Evolutionary conservation across 2,888 invertebrate genomes (phyloP).

Genomic region (Pammene fasciana): DNA sequence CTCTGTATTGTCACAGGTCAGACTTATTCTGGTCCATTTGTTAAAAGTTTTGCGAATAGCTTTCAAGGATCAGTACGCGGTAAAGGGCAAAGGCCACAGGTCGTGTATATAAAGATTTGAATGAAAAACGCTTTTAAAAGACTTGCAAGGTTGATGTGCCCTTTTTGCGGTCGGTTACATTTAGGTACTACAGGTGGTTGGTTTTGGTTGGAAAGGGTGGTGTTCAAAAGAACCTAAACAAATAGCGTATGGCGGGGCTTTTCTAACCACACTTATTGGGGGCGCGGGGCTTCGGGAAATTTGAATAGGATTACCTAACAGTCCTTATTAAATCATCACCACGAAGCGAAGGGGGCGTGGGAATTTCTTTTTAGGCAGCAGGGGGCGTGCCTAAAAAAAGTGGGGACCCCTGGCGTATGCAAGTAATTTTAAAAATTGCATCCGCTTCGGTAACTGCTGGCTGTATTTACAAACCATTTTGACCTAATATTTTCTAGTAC

Average conservation of each 20-base stretch:
- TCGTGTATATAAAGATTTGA: slow-evolving; percentile 21
- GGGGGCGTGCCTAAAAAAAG: too few relatives aligned
- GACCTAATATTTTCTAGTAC: too few relatives aligned
- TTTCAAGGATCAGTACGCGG: slow-evolving; percentile 6
- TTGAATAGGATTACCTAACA: too few relatives aligned
- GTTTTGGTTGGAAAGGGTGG: neutral
- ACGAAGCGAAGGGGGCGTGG: too few relatives aligned
- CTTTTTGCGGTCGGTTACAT: neutral
- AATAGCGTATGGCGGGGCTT: neutral
- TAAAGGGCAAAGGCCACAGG: slow-evolving; percentile 21
- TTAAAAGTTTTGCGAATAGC: neutral
- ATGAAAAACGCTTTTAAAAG: slow-evolving; percentile 14
- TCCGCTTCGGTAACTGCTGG: too few relatives aligned
- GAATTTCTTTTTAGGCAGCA: too few relatives aligned
- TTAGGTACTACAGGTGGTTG: slow-evolving; percentile 9
- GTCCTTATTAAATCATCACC: too few relatives aligned
- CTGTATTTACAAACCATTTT: too few relatives aligned
- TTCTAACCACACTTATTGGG: too few relatives aligned
- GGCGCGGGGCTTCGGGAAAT: too few relatives aligned
- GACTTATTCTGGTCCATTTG: neutral
- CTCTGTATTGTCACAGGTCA: neutral
- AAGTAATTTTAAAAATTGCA: too few relatives aligned
- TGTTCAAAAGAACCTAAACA: neutral
- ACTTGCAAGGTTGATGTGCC: neutral
- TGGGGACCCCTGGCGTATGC: too few relatives aligned